Base-by-base conservation (phyloP, 2,888 invertebrate genomes). In the Acanthococcus lagerstroemiae region DNA sequence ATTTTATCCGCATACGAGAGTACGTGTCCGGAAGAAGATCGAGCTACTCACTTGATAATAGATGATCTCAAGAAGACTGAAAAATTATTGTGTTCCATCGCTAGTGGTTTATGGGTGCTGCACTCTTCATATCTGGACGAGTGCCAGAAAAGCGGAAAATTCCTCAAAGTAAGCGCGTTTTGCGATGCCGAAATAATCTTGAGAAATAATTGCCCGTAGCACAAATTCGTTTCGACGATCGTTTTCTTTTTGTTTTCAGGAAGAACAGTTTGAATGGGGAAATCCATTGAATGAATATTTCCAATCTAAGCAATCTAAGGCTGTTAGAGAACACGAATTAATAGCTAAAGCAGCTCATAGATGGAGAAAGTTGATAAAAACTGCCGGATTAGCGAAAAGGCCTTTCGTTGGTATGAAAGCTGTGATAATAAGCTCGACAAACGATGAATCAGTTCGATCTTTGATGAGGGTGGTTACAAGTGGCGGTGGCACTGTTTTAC, bases 21-120 rank as follows among this genome's bases (percentile, higher is more conserved):
- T 1, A 54, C 52, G 12, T 69, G 75, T 7, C 72, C 73, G 70
- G 87, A 82, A 72, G 86, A 90, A 73, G 76, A 80, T 0, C 75
- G 76, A 0, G 82, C 84, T 57, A 89, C 90, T 0, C 94, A 94
- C 74, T 77, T 94, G 22, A 78, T 95, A 27, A 87, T 89, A 71
- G 80, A 84, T 52, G 84, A 83, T 72, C 84, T 86, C 0, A 81
- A 82, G 7, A 82, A 92, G 67, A 93, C 90, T 74, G 95, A 95
- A 79, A 94, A 94, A 78, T 83, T 89, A 77, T 78, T 95, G 25
- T 86, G 88, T 0, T 86, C 87, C 67, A 84, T 95, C 68, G 93
- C 95, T 0, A 82, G 88, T 0, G 95, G 95, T 19, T 86, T 88
- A 72, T 95, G 93, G 93, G 82, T 95, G 12, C 76, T 95, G n/a